Evolutionary conservation across 64 coral and sea anemone genomes (phyloP), one percentile per base, ranked within the genome.

Genomic region (Pachyseris speciosa): DNA sequence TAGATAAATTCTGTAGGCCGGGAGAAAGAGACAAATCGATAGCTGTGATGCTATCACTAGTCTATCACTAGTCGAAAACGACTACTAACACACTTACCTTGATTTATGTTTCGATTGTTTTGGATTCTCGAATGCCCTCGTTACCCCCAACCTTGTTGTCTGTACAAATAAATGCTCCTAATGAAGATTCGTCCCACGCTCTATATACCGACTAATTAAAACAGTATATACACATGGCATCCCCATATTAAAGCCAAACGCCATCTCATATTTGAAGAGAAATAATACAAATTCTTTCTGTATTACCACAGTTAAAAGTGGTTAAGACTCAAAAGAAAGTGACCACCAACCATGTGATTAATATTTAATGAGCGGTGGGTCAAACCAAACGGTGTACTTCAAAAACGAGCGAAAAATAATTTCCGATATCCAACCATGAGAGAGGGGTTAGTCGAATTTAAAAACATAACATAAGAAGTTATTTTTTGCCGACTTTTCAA

Each of bases 381-480:
- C 34, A 39, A 37, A 7, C 63, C 22, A 24, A 81, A 80, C 7
- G 52, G 31, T 58, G 26, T 20, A 37, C 77, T 81, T 81, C 77
- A 61, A 81, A 81, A 81, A 81, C 77, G 34, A 81, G 77, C 77
- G 77, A 81, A 81, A 81, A 81, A 81, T 41, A 81, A 81, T 11
- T 63, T 58, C 77, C 15, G 33, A 81, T 81, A 81, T 61, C 73
- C 10, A 40, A 52, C 19, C 77, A 25, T 81, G 51, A 61, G 63
- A 63, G 33, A 53, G 7, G 34, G 53, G 2, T 37, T 25, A 81
- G 7, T 20, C 19, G 17, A 3, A 38, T 61, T 13, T 63, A 20
- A 61, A 25, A 81, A 81, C 53, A 81, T 60, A 22, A 63, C 57
- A 34, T 81, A 60, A 61, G 19, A 38, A 8, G 29, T 64, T 40